A percentile compares a stretch with the other conserved stretches of the same genome.
Conservation (phyloP, 1,140 invertebrate species). For the Metaphire vulgaris region DNA sequence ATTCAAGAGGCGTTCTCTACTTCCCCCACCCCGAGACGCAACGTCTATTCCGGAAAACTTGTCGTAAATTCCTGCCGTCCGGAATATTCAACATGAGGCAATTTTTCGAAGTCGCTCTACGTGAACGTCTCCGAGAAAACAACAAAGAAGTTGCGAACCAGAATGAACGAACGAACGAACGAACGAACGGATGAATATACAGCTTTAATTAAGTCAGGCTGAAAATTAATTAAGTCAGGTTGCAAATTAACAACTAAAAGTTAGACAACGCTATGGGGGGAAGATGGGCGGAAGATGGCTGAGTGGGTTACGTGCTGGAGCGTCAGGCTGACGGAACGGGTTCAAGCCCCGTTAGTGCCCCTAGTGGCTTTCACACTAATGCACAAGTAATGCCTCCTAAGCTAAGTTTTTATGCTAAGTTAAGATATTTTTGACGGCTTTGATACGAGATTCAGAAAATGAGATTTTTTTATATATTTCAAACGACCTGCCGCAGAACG, state of each 20-base stretch:
- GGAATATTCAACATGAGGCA: not conserved
- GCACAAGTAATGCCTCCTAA: too few relatives aligned
- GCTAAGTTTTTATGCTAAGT: too few relatives aligned
- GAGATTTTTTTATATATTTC: too few relatives aligned
- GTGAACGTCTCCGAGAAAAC: not conserved
- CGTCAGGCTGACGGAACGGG: not conserved
- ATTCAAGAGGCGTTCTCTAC: too few relatives aligned
- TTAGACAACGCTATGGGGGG: not conserved
- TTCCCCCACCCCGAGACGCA: not conserved
- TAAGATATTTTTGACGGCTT: too few relatives aligned
- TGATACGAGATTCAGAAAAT: too few relatives aligned
- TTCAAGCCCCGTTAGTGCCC: too few relatives aligned
- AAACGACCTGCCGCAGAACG: too few relatives aligned
- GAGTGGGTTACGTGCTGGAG: not conserved
- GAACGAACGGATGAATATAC: not conserved
- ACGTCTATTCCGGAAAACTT: not conserved
- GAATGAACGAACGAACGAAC: not conserved
- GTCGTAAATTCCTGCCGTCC: not conserved
- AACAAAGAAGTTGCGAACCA: not conserved
- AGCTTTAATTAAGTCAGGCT: not conserved
- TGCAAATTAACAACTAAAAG: not conserved
- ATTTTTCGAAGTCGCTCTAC: not conserved
- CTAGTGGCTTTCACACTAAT: too few relatives aligned
- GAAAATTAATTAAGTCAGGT: not conserved
- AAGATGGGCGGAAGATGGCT: not conserved